Percentiles rank a stretch among this genome's conserved stretches.
Conservation (phyloP, 2,888 invertebrate genomes). For the Dryomyza anilis region DNA sequence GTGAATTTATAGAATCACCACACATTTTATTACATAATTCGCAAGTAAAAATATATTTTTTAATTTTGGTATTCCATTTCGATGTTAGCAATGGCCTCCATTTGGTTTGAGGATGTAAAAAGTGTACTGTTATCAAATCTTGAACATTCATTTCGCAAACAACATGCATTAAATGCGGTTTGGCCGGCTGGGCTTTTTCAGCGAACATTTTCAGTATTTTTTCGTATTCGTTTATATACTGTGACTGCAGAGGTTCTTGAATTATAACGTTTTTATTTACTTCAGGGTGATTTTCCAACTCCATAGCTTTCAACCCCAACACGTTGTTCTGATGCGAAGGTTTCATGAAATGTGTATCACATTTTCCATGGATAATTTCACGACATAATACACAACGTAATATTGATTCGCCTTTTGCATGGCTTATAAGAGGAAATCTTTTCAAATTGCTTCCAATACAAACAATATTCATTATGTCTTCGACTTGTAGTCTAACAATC, state of each 20-base stretch:
- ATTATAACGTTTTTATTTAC: slow-evolving; percentile 7
- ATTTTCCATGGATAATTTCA: too few species aligned
- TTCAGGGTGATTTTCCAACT: background rate
- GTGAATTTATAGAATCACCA: background rate
- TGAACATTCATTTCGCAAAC: slow-evolving; percentile 3
- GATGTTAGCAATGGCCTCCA: slow-evolving; percentile 3
- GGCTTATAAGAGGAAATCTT: background rate
- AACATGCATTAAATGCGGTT: slow-evolving; percentile 1
- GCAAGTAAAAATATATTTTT: too few species aligned
- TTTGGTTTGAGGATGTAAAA: background rate
- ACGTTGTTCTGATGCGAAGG: too few species aligned
- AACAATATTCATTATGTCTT: slow-evolving; percentile 15
- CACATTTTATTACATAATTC: too few species aligned
- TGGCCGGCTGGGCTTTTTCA: background rate
- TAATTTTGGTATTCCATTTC: too few species aligned
- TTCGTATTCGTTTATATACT: background rate
- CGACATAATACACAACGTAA: slow-evolving; percentile 9
- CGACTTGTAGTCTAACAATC: background rate
- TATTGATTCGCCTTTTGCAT: background rate
- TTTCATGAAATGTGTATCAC: too few species aligned
- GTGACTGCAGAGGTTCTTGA: background rate
- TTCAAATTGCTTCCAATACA: background rate
- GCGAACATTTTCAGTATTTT: background rate
- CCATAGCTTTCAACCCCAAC: too few species aligned
- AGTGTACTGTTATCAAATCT: slow-evolving; percentile 1